These are phyloP conservation scores for Riparia riparia DNA, from an alignment of 2,113 vertebrate species.

Conservation along the genomic window DNA sequence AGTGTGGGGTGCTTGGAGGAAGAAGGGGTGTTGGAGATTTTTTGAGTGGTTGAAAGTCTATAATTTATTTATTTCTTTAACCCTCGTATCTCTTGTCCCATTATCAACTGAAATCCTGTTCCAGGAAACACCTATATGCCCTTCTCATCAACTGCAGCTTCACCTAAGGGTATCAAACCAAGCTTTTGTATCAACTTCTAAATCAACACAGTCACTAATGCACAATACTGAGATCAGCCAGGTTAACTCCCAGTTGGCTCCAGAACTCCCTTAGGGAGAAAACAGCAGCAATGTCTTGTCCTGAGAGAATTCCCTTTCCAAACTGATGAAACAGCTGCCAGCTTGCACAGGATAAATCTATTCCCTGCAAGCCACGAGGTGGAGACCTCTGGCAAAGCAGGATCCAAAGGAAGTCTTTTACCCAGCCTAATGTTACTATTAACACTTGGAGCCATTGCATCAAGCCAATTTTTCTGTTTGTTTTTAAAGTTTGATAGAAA, in stretches of 20 bases:
- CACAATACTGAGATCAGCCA: background rate
- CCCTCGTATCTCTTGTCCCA: background rate
- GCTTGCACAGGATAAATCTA: slow-evolving; percentile 25
- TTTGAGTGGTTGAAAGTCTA: background rate
- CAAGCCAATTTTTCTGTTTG: slow-evolving; percentile 82
- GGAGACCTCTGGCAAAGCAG: slow-evolving; percentile 74
- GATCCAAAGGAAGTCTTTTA: slow-evolving; percentile 65
- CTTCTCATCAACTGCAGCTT: background rate
- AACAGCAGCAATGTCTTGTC: background rate
- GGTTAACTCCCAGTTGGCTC: background rate
- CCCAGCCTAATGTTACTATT: slow-evolving; percentile 76
- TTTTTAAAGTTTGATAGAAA: slow-evolving; percentile 83
- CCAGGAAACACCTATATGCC: background rate
- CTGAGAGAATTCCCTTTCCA: background rate
- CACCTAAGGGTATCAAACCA: background rate
- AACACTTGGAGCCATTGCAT: slow-evolving; percentile 79
- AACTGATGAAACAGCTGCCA: background rate
- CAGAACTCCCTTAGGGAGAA: background rate
- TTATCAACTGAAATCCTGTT: background rate
- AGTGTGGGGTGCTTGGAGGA: background rate
- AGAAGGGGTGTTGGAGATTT: background rate
- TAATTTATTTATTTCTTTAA: background rate
- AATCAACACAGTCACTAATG: background rate
- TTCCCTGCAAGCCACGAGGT: slow-evolving; percentile 64
- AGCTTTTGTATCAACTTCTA: background rate